Evolutionary conservation across 2,113 vertebrate genomes (phyloP), one percentile per base, ranked within the genome.

Genomic region (Grus americana): DNA sequence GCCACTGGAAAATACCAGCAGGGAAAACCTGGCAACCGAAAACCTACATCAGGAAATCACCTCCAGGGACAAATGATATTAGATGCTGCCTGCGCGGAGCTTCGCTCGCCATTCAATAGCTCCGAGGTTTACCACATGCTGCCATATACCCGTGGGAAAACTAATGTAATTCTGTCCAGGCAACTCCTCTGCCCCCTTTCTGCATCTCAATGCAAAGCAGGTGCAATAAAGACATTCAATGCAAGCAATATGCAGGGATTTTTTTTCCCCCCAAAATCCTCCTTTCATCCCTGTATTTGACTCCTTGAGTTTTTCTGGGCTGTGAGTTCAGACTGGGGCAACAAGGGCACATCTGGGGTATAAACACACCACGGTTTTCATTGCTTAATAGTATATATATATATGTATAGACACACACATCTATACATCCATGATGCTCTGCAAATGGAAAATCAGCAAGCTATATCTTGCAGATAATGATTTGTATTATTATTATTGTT

Each of bases 401-500:
- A 26, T 50, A 26, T 50, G 24, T 24, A 59, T 23, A 40, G 6
- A 42, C 1, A 16, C 11, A 18, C 1, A 34, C 16, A 27, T 65
- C 10, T n/a, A 18, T 12, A 34, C 14, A 49, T 32, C 50, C 82
- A 82, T 34, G 16, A 9, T 34, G 32, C 18, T 78, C 59, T 50
- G 68, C 50, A 36, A 74, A 52, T 1, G 26, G 72, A 68, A 93
- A 70, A 84, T 22, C 85, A 82, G 36, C 62, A 57, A 72, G 66
- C 11, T 86, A 24, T 29, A 81, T 76, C 88, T 90, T 32, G 8
- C 71, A 85, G 78, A 86, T 91, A 86, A 81, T 38, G 7, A 87
- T 78, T 96, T 82, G 19, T 59, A 83, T 83, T 94, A 52, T 92
- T 93, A 27, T 94, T 52, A 49, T 93, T 96, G 63, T 93, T 88